Base-by-base conservation (phyloP, 2,888 invertebrate species). In the Lutraria lutraria region DNA sequence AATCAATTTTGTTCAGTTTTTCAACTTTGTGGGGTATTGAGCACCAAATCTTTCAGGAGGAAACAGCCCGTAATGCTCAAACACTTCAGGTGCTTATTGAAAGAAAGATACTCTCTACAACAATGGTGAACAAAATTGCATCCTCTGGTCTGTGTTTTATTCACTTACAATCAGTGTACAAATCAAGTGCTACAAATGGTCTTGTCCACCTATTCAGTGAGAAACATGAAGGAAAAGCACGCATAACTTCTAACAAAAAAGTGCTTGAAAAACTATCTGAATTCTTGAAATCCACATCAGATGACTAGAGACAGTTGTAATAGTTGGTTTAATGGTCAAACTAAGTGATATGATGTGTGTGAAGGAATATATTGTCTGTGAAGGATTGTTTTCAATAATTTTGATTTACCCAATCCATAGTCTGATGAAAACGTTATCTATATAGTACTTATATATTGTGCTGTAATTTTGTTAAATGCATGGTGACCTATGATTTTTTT, bases 191-290 rank as follows among this genome's bases (percentile, higher is more conserved):
- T 16, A 16, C n/a, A 54, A 21, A 52, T 21, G 86, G 86, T 6
- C n/a, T 86, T 16, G 72, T 16, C 8, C 52, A 81, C n/a, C n/a
- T n/a, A n/a, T n/a, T n/a, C n/a, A n/a, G n/a, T n/a, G n/a, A n/a
- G n/a, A n/a, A n/a, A n/a, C n/a, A n/a, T n/a, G n/a, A n/a, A n/a
- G n/a, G n/a, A n/a, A n/a, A n/a, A n/a, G n/a, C 83, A 12, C 82
- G 87, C 21, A 83, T 87, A 13, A 87, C 87, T 15, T n/a, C 83
- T n/a, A 31, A n/a, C 52, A 87, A 83, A 29, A 83, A 72, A 82
- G 34, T 76, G 4, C 25, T 87, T 12, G 87, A 87, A 13, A 31
- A 29, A 21, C 25, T 85, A 12, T 52, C 25, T n/a, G 25, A 76
- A 10, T 80, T 80, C 54, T 54, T 54, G 16, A 54, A 13, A 13